Evolutionary conservation across 2,888 invertebrate species (phyloP), one percentile per base, ranked within the genome.

Genomic region (Serripes groenlandicus): DNA sequence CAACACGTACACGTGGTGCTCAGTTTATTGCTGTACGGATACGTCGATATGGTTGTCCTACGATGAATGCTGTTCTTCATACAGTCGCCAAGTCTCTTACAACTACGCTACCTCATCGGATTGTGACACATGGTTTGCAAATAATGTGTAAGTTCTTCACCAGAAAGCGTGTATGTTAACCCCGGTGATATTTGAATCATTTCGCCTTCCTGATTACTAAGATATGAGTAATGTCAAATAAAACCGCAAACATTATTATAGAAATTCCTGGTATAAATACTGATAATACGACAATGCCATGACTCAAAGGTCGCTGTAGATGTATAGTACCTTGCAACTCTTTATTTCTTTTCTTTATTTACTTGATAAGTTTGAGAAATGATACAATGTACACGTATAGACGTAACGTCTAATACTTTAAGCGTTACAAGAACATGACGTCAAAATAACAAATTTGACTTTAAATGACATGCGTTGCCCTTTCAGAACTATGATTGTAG

Each of bases 41-140:
- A 3, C 52, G 3, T 52, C 18, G 18, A 58, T 23, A 5, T 54
- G n/a, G 7, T 21, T 21, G 23, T 3, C 9, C 3, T 58, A 26
- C 26, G 58, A 58, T 28, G 23, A 58, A 5, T 58, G 58, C 26
- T 58, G 58, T 26, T 21, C 21, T 3, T 58, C 26, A 1, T 58
- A 58, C 58, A 28, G 26, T 58, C 23, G 15, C 26, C 9, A n/a
- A n/a, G 26, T n/a, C 5, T 26, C 62, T 3, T 62, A 62, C 21
- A 34, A 62, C 34, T 34, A 5, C 11, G 30, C 30, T n/a, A 34
- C 21, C 7, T 21, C 62, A 1, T 62, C n/a, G n/a, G n/a, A 30
- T 62, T 62, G 34, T 62, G 62, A 34, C 28, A 30, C 30, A 11
- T 62, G 62, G 30, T 62, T 30, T n/a, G 62, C 62, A 3, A n/a